A percentile compares a stretch with the other conserved stretches of the same genome.
These are phyloP conservation scores for Branchellion lobata DNA, from an alignment of 2,888 invertebrate species.

Conservation along the genomic window DNA sequence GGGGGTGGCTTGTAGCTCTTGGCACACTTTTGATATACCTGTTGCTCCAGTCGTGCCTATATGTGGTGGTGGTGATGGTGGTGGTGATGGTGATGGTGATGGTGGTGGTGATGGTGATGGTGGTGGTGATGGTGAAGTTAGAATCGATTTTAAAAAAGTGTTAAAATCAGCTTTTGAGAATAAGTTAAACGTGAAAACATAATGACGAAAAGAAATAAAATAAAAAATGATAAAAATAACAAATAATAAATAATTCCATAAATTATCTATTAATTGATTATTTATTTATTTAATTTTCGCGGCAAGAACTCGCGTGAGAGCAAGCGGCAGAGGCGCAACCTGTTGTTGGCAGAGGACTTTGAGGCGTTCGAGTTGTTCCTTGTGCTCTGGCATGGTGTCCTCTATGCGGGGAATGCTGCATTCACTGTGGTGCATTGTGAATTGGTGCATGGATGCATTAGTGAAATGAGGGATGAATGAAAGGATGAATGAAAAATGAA, in stretches of 20 bases:
- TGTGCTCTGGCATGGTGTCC: constrained; percentile 70
- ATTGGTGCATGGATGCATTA: no score
- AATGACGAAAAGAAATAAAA: neutral
- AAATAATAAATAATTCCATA: neutral
- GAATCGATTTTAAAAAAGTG: no score
- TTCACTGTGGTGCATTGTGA: constrained; percentile 68
- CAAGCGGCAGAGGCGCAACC: no score
- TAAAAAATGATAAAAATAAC: no score
- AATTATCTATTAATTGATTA: no score
- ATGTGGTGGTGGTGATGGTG: constrained; percentile 67
- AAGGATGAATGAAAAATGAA: neutral
- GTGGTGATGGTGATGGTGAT: constrained; percentile 68
- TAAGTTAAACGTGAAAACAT: constrained; percentile 18
- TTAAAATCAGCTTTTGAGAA: constrained; percentile 30
- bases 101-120: constrained; percentile 54
- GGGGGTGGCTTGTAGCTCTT: constrained; percentile 42
- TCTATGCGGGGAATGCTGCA: constrained; percentile 86
- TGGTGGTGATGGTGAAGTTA: no score
- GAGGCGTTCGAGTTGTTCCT: constrained; percentile 70
- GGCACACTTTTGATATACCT: constrained; percentile 12
- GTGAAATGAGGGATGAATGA: neutral
- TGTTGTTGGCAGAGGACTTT: constrained; percentile 66
- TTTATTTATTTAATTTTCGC: no score
- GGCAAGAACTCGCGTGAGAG: no score
- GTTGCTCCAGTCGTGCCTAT: constrained; percentile 52